Evolutionary conservation across 2,797 vertebrate genomes (phyloP).

Genomic region (Megalops cyprinoides): DNA sequence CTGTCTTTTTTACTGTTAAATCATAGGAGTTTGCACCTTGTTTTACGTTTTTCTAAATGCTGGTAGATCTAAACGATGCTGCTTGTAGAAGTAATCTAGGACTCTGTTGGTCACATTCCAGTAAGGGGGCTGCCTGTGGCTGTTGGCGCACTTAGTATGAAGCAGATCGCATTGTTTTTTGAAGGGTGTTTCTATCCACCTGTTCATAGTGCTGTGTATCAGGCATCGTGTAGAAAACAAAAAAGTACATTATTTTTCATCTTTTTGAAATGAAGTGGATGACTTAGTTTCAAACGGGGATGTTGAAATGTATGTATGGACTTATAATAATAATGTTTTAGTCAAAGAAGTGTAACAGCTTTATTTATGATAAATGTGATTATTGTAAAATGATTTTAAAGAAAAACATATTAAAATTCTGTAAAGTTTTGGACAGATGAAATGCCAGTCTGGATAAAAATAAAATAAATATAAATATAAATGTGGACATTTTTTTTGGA

Average conservation of each 20-base stretch:
- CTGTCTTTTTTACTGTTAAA: slow-evolving; percentile 22
- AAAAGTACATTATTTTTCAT: too few species aligned
- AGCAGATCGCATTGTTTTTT: slow-evolving; percentile 35
- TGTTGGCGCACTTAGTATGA: slow-evolving; percentile 44
- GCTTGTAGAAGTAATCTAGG: slow-evolving; percentile 9
- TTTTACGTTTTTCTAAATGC: slow-evolving; percentile 1
- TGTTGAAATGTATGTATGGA: slow-evolving; percentile 45
- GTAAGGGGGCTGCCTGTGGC: slow-evolving; percentile 46
- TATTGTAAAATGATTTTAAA: slow-evolving; percentile 66
- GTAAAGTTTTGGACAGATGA: slow-evolving; percentile 65
- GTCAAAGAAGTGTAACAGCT: slow-evolving; percentile 55
- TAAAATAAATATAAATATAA: slow-evolving; percentile 66
- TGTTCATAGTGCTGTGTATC: slow-evolving; percentile 41
- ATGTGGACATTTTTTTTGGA: slow-evolving; percentile 60
- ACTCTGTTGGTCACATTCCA: slow-evolving; percentile 47
- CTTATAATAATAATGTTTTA: slow-evolving; percentile 62
- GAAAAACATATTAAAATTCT: slow-evolving; percentile 44
- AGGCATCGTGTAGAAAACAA: slow-evolving; percentile 31
- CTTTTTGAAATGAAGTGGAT: slow-evolving; percentile 32
- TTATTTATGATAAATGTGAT: slow-evolving; percentile 69
- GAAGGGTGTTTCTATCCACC: slow-evolving; percentile 39
- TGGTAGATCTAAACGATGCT: neutral
- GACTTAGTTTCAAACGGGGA: slow-evolving; percentile 16
- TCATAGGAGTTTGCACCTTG: neutral
- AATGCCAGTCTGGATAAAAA: slow-evolving; percentile 60